Evolutionary conservation across 1,140 invertebrate genomes (phyloP).

Genomic region (Drusus annulatus): DNA sequence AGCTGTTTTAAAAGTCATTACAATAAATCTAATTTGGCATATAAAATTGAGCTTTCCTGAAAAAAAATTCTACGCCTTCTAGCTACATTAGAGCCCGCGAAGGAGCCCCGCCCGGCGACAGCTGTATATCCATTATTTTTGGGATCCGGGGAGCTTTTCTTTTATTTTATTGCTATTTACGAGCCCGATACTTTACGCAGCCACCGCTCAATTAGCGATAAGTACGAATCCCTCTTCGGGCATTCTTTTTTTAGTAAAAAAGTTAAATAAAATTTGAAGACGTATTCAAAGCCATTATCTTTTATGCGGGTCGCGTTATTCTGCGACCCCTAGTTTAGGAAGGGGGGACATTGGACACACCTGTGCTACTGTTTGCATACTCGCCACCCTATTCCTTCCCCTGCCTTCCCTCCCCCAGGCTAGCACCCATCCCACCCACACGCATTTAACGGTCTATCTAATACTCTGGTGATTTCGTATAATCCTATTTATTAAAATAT

Average conservation of each 20-base stretch:
- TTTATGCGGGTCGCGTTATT: slow-evolving; percentile 55
- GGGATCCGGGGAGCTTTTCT: background rate
- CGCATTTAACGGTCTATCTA: background rate
- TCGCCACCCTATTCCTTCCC: background rate
- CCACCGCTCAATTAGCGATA: slow-evolving; percentile 26
- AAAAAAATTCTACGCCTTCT: background rate
- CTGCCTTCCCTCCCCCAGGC: too few relatives aligned
- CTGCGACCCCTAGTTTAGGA: slow-evolving; percentile 19
- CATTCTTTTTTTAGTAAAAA: slow-evolving; percentile 31
- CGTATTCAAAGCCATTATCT: slow-evolving; percentile 53
- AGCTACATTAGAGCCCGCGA: background rate
- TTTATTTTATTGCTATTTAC: slow-evolving; percentile 15
- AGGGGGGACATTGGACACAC: slow-evolving; percentile 30
- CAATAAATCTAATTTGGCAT: too few relatives aligned
- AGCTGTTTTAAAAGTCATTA: too few relatives aligned
- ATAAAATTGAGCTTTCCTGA: too few relatives aligned
- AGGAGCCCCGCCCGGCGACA: background rate
- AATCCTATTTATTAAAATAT: too few relatives aligned
- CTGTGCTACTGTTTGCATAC: slow-evolving; percentile 44
- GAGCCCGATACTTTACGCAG: slow-evolving; percentile 19
- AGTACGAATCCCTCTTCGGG: slow-evolving; percentile 26
- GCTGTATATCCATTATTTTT: background rate
- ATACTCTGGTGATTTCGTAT: too few relatives aligned
- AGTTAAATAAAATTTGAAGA: slow-evolving; percentile 57
- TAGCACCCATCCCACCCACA: too few relatives aligned